A percentile compares a stretch with the other conserved stretches of the same genome.
phyloP scores from a whole-genome alignment of 2,888 invertebrate species.

The Drosophila ochracea region DNA sequence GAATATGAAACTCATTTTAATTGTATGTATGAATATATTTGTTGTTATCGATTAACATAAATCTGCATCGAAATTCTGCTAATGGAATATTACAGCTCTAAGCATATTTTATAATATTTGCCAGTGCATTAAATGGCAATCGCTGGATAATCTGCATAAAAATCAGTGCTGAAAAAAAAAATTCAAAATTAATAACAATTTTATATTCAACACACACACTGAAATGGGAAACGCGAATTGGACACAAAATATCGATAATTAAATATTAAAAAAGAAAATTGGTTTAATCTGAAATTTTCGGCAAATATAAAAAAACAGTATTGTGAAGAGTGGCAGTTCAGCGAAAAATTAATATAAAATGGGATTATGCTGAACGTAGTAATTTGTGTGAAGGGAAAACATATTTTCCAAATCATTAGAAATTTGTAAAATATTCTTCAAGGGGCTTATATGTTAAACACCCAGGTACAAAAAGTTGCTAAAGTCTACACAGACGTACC shows the following conservation, averaged over 20 bases:
- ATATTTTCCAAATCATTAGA: background rate
- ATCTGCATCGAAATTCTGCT: constrained; percentile 13
- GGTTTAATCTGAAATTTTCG: background rate
- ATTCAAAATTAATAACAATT: constrained; percentile 47
- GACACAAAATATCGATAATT: background rate
- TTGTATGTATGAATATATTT: constrained; percentile 23
- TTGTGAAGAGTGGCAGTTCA: background rate
- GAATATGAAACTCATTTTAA: constrained; percentile 61
- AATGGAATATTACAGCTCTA: constrained; percentile 56
- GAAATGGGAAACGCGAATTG: background rate
- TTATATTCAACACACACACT: constrained; percentile 1
- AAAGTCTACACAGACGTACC: background rate
- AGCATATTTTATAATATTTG: constrained; percentile 9
- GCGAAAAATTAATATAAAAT: background rate
- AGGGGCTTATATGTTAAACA: background rate
- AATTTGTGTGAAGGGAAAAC: background rate
- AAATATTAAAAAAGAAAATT: background rate
- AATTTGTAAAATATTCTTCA: background rate
- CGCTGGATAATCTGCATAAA: constrained; percentile 27
- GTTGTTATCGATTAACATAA: constrained; percentile 34
- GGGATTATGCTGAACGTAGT: background rate
- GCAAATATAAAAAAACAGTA: background rate
- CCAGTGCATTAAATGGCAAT: constrained; percentile 19
- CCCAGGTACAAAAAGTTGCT: background rate
- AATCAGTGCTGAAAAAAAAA: constrained; percentile 14